A percentile compares a stretch with the other conserved stretches of the same genome.
These are phyloP conservation scores for Volucella inanis DNA, from an alignment of 2,888 invertebrate species.

Conservation along the genomic window DNA sequence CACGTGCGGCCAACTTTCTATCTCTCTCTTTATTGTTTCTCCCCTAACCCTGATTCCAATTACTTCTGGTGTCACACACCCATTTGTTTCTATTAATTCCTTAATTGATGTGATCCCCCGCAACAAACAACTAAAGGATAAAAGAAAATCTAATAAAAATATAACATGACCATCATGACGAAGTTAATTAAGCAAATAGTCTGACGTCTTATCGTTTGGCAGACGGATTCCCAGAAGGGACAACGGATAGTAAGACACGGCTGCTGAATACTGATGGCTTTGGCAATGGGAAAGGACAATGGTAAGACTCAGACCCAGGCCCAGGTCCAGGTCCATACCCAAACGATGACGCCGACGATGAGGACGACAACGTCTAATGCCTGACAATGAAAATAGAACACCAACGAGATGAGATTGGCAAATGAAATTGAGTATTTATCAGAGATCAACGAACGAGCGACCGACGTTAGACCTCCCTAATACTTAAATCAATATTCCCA, in stretches of 20 bases:
- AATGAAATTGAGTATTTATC: constrained; percentile 74
- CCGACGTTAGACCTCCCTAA: constrained; percentile 43
- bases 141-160: constrained; percentile 74
- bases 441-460: constrained; percentile 65
- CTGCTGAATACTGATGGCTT: too few relatives aligned
- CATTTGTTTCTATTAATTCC: constrained; percentile 71
- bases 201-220: constrained; percentile 57
- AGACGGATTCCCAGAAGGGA: not conserved
- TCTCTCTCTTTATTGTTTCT: too few relatives aligned
- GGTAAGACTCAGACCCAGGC: not conserved
- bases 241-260: too few relatives aligned
- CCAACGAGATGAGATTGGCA: constrained; percentile 32
- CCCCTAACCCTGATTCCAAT: constrained; percentile 23
- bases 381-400: not conserved
- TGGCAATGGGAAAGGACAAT: constrained; percentile 9
- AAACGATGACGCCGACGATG: not conserved
- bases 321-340: too few relatives aligned
- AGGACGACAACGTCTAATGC: not conserved
- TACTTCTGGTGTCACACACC: constrained; percentile 66
- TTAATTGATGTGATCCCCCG: constrained; percentile 73
- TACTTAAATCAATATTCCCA: constrained; percentile 72
- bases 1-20: not conserved
- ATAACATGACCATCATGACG: constrained; percentile 75
- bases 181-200: constrained; percentile 77
- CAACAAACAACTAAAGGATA: constrained; percentile 27